Evolutionary conservation across 2,797 vertebrate species (phyloP).

Genomic region (Scolopax bukidnonensis): DNA sequence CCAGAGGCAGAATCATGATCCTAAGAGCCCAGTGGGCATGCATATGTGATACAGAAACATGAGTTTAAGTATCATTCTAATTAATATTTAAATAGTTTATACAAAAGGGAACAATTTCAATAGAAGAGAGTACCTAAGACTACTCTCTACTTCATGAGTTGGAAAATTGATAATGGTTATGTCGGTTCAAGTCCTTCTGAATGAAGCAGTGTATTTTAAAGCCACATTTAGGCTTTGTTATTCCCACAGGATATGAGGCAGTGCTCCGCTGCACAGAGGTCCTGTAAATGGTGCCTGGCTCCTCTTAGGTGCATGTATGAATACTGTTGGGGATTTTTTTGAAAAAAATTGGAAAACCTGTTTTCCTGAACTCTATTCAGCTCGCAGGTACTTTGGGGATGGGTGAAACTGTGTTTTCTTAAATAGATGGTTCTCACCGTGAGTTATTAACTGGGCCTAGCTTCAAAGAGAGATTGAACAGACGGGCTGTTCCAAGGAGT

Average conservation of each 20-base stretch:
- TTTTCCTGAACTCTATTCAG: background rate
- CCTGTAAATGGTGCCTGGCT: background rate
- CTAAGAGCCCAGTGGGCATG: constrained; percentile 43
- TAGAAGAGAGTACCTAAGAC: background rate
- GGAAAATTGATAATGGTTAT: constrained; percentile 49
- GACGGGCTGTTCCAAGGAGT: background rate
- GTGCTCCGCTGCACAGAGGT: background rate
- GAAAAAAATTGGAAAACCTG: background rate
- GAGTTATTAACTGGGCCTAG: background rate
- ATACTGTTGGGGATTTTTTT: background rate
- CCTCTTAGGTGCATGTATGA: background rate
- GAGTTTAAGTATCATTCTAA: constrained; percentile 57
- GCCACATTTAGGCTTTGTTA: background rate
- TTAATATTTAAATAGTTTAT: constrained; percentile 66
- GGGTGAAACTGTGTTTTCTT: background rate
- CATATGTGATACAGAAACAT: constrained; percentile 38
- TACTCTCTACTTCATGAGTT: constrained; percentile 20
- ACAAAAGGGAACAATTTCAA: constrained; percentile 38
- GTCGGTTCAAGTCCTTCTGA: background rate
- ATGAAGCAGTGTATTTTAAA: background rate
- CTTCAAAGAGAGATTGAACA: background rate
- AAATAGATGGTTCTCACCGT: background rate
- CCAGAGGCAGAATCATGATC: constrained; percentile 53
- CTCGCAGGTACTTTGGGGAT: background rate
- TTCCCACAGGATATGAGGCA: background rate